Evolutionary conservation across 2,888 invertebrate genomes (phyloP).

Genomic region (Periphyllus acericola): DNA sequence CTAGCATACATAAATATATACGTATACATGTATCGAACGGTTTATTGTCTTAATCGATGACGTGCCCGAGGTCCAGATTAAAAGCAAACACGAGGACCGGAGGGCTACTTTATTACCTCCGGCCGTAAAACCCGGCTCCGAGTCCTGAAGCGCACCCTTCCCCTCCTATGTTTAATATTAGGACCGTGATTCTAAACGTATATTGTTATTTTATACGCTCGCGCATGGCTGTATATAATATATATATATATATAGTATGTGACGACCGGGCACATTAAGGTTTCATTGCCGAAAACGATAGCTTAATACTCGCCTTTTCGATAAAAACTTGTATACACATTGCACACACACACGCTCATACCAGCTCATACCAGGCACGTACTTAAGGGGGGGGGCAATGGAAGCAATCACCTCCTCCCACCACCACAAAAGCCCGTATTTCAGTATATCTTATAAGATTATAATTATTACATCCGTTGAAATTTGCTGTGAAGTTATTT

Average conservation of each 20-base stretch:
- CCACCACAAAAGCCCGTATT: too few species aligned
- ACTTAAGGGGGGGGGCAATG: too few species aligned
- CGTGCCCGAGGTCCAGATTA: constrained; percentile 52
- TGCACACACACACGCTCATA: background rate
- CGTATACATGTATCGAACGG: constrained; percentile 19
- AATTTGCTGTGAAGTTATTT: too few species aligned
- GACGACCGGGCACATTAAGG: background rate
- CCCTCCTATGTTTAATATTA: too few species aligned
- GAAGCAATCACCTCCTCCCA: too few species aligned
- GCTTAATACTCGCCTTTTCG: background rate
- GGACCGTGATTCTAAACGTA: too few species aligned
- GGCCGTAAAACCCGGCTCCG: constrained; percentile 36
- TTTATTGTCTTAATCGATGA: constrained; percentile 59
- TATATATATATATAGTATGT: background rate
- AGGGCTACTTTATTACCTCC: constrained; percentile 60
- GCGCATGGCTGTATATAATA: background rate
- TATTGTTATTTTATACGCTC: too few species aligned
- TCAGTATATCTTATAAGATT: too few species aligned
- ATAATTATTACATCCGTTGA: too few species aligned
- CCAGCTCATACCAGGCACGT: too few species aligned
- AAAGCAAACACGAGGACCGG: constrained; percentile 47
- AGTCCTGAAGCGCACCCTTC: background rate
- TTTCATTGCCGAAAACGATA: constrained; percentile 8
- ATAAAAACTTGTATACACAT: constrained; percentile 1
- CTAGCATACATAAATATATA: background rate